These are phyloP conservation scores for Petrocephalus sullivani DNA, from an alignment of 2,797 vertebrate species.

Conservation along the genomic window DNA sequence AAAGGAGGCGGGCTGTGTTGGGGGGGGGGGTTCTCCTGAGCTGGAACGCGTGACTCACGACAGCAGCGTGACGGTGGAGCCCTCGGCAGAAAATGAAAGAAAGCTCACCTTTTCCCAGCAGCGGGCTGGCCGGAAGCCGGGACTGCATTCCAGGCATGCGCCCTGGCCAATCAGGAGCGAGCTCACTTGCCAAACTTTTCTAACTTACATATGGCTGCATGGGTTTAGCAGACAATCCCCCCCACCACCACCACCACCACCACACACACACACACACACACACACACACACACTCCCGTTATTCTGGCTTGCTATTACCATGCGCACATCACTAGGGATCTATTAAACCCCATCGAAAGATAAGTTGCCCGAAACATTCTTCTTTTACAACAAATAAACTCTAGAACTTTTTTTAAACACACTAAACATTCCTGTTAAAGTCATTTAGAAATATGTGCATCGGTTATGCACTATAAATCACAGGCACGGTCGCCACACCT, in stretches of 20 bases:
- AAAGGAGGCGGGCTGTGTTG: background rate
- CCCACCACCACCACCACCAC: background rate
- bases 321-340: background rate
- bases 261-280: background rate
- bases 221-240: background rate
- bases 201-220: constrained; percentile 7
- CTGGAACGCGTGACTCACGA: constrained; percentile 3
- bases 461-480: background rate
- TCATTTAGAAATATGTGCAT: background rate
- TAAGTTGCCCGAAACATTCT: background rate
- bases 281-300: background rate
- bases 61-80: background rate
- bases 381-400: background rate
- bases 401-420: background rate
- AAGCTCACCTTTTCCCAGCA: background rate
- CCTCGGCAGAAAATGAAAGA: constrained; percentile 13
- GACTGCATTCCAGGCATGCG: background rate
- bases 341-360: background rate
- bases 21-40: background rate
- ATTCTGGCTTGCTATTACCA: background rate
- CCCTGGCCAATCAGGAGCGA: background rate
- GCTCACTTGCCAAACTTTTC: background rate
- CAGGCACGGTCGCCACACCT: background rate
- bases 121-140: background rate
- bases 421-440: background rate